These are phyloP conservation scores for Himalopsyche japonica DNA, from an alignment of 2,888 invertebrate species.

Conservation along the genomic window DNA sequence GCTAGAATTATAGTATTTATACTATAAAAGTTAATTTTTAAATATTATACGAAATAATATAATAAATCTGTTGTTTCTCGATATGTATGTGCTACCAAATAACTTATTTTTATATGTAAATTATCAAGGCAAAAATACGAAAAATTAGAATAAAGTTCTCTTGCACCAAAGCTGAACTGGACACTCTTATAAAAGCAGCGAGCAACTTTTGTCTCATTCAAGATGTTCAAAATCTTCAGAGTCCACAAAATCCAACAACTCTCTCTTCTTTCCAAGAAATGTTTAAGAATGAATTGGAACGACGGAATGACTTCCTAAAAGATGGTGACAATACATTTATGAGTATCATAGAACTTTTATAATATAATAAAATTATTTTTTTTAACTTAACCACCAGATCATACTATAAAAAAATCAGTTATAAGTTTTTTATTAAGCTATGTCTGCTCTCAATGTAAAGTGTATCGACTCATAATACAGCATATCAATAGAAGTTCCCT, in stretches of 20 bases:
- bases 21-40: no score
- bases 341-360: background rate
- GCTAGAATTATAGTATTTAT: no score
- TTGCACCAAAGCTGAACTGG: constrained; percentile 5
- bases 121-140: constrained; percentile 7
- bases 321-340: background rate
- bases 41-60: no score
- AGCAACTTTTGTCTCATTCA: constrained; percentile 4
- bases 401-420: no score
- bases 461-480: no score
- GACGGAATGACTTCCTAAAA: background rate
- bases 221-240: background rate
- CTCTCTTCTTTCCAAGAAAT: constrained; percentile 16
- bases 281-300: constrained; percentile 24
- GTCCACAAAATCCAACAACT: background rate
- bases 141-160: constrained; percentile 29
- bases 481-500: no score
- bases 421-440: no score
- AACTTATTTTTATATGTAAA: background rate
- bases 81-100: no score
- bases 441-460: no score
- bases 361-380: background rate
- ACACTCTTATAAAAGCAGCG: constrained; percentile 3
- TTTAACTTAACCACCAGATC: background rate
- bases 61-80: no score